Evolutionary conservation across 2,113 vertebrate genomes (phyloP), one percentile per base, ranked within the genome.

Genomic region (Lagopus muta): DNA sequence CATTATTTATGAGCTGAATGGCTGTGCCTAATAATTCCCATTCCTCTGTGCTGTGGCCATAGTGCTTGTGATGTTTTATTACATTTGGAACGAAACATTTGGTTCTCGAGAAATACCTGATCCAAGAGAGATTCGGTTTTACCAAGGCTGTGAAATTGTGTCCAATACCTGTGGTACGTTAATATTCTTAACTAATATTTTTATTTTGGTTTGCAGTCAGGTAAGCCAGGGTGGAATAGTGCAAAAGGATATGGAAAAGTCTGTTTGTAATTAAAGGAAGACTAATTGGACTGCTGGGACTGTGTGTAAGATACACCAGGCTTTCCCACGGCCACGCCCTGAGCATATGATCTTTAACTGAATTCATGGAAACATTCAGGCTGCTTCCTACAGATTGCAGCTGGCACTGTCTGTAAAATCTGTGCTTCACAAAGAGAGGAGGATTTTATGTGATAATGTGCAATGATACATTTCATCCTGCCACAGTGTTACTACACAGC

Each of bases 281-380:
- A 1, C 71, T 95, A 94, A 97, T 84, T 95, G 93, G 88, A 20
- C 94, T 94, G 96, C 1, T 61, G 96, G 95, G 96, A 94, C 87
- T 50, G 50, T 27, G 65, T 88, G 95, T 92, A 86, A 86, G 81
- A 82, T 93, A 84, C 45, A 27, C 84, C 55, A 80, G 82, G 69
- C 88, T 97, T 97, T 97, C 95, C 86, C 92, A 93, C 55, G 69
- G 62, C 95, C 95, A 95, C 90, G 86, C 91, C 94, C 93, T 95
- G 79, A 96, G 89, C 90, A 84, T 95, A 87, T 95, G 95, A 96
- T 93, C 89, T 91, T 93, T 79, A 76, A 45, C 82, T 93, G 93
- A 96, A 97, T 96, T 91, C 78, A 80, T 96, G 57, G 66, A 84
- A 90, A 82, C 69, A 86, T 93, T 94, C 82, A 72, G 83, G 8